Evolutionary conservation across 1,140 invertebrate species (phyloP), one percentile per base, ranked within the genome.

Genomic region (Magallana angulata): DNA sequence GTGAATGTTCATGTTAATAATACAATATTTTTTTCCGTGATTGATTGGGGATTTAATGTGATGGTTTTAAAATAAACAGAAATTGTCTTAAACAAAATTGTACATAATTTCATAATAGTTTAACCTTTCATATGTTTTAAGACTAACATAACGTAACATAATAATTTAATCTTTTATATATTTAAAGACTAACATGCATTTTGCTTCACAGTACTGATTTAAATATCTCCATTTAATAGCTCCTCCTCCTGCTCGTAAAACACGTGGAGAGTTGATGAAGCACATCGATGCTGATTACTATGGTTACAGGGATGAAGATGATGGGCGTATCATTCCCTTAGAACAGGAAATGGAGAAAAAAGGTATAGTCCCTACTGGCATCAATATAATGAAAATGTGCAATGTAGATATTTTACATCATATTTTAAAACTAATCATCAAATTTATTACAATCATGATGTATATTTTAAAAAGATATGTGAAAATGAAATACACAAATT

Each of bases 231-330:
- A 60, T 82, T 89, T 91, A 89, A 3, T 62, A 94, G 94, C 98
- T 30, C 97, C 98, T 8, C 96, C 97, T 30, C 97, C 97, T 0
- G 97, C 97, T 0, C 96, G 98, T 76, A 98, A 99, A 95, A 99
- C 98, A 0, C 96, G 98, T 84, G 98, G 98, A 0, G 99, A 99
- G 95, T 95, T 99, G 58, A 99, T 99, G 98, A 97, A 98, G 93
- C 97, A 99, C 92, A 98, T 99, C 30, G 98, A 99, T 95, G 98
- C 98, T 1, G 98, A 99, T 95, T 99, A 99, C 95, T 99, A 99
- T 96, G 99, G 99, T 0, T 99, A 99, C 94, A 95, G 98, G 92
- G 99, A 99, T 95, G 98, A 99, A 93, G 99, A 99, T 93, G 99
- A 99, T 95, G 98, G 98, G 0, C 96, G 99, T 71, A 95, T 99